Evolutionary conservation across 2,888 invertebrate genomes (phyloP).

Genomic region (Chironomus tentans): DNA sequence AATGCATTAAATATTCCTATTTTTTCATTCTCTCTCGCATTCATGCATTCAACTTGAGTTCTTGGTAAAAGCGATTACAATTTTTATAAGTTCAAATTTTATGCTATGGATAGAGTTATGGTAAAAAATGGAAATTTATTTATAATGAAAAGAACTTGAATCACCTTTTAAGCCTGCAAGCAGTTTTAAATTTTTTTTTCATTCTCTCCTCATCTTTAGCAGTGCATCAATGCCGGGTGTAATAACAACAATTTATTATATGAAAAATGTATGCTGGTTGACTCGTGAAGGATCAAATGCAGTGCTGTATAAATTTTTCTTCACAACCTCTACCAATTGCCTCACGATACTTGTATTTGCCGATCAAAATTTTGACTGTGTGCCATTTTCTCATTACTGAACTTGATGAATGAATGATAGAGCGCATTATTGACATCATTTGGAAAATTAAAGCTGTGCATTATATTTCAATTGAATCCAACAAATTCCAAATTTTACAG

Average conservation of each 20-base stretch:
- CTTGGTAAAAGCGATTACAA: neutral
- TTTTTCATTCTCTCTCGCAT: neutral
- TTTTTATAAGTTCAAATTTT: neutral
- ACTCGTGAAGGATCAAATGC: neutral
- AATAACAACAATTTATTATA: conserved; percentile 7
- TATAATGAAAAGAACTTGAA: neutral
- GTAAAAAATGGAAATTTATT: neutral
- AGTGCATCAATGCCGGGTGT: neutral
- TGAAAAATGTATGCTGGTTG: conserved; percentile 5
- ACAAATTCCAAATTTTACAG: too few relatives aligned
- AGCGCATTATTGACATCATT: too few relatives aligned
- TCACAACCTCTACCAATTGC: too few relatives aligned
- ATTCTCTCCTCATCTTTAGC: neutral
- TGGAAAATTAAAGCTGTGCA: too few relatives aligned
- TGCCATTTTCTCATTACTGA: too few relatives aligned
- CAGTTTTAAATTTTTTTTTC: neutral
- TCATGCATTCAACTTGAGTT: neutral
- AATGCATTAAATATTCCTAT: conserved; percentile 24
- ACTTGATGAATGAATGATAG: too few relatives aligned
- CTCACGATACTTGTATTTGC: too few relatives aligned
- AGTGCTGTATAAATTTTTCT: neutral
- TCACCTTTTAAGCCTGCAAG: conserved; percentile 23
- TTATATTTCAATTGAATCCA: too few relatives aligned
- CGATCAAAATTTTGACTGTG: too few relatives aligned
- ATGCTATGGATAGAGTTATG: neutral